Percentiles rank a stretch among this genome's conserved stretches.
phyloP scores from a whole-genome alignment of 2,888 invertebrate genomes.

The Lasioglossum morio region DNA sequence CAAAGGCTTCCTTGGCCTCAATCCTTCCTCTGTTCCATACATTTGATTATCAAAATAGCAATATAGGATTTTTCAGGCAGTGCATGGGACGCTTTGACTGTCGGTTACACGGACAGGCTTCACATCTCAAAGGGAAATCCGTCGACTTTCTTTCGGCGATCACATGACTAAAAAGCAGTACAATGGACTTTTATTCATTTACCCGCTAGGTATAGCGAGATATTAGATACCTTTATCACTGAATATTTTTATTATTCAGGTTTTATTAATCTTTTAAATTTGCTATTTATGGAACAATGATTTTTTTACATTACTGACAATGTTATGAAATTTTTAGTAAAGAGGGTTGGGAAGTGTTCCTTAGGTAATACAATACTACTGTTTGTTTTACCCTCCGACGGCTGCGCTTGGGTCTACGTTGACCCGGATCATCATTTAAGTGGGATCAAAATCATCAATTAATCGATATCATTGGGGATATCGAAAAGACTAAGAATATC shows the following conservation, averaged over 20 bases:
- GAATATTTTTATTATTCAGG: background rate
- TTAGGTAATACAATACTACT: background rate
- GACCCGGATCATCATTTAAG: too few relatives aligned
- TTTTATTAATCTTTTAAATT: background rate
- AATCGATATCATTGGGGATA: too few relatives aligned
- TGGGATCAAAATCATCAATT: too few relatives aligned
- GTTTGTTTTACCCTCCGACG: background rate
- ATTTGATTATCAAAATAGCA: conserved; percentile 19
- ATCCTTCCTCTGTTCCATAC: background rate
- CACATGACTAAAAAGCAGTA: conserved; percentile 53
- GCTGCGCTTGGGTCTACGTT: too few relatives aligned
- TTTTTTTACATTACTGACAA: background rate
- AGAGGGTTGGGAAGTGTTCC: background rate
- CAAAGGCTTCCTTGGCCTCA: conserved; percentile 12
- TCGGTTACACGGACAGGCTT: background rate
- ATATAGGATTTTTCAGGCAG: background rate
- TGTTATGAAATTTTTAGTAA: background rate
- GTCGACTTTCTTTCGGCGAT: conserved; percentile 30
- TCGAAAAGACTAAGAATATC: too few relatives aligned
- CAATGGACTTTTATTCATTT: conserved; percentile 1
- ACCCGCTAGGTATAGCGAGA: background rate
- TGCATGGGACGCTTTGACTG: conserved; percentile 1
- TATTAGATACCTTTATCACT: background rate
- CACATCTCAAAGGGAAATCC: conserved; percentile 48
- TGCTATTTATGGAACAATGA: background rate